Base-by-base conservation (phyloP, 2,888 invertebrate genomes). In the Mechanitis mazaeus region DNA sequence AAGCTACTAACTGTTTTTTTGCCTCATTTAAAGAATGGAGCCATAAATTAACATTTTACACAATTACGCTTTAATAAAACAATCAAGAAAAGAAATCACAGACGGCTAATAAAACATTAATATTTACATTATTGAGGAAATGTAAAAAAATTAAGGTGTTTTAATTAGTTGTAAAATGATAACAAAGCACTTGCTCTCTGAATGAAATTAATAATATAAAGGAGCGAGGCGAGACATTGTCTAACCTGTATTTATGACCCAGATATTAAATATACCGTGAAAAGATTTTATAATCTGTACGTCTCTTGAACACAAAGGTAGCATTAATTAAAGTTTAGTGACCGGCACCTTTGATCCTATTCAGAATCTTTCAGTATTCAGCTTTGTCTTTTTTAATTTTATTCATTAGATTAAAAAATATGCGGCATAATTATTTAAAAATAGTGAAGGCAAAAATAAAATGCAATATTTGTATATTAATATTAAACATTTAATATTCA, bases 171-270 rank as follows among this genome's bases (percentile, higher is more conserved):
- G 31, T 7, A 31, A 50, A 50, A 31, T 50, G 50, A 50, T 6
- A 28, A 50, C 50, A 50, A 50, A 50, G 50, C 50, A 31, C 31
- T 50, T 6, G 28, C 50, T 50, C 31, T 28, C 50, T 9, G 31
- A 31, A 31, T 11, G 50, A 50, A 50, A 50, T 50, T 50, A 50
- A 50, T 50, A 50, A 50, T 31, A 50, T 31, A 50, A 50, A 50
- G n/a, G 50, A 42, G 31, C 50, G 50, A 50, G 50, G 50, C 50
- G 31, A 50, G 50, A 50, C 31, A 50, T 50, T 50, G 31, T 50
- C 31, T 31, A 50, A 50, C 42, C 31, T 50, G 31, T 50, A 50
- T 50, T 50, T 50, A 50, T 31, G 31, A 31, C 50, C 6, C 7
- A 31, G 50, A 50, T 50, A 50, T 50, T 50, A 50, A 50, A 31